phyloP scores from a whole-genome alignment of 30 jellyfish, hydroid and myxozoan genomes.

The Aurelia sp. region DNA sequence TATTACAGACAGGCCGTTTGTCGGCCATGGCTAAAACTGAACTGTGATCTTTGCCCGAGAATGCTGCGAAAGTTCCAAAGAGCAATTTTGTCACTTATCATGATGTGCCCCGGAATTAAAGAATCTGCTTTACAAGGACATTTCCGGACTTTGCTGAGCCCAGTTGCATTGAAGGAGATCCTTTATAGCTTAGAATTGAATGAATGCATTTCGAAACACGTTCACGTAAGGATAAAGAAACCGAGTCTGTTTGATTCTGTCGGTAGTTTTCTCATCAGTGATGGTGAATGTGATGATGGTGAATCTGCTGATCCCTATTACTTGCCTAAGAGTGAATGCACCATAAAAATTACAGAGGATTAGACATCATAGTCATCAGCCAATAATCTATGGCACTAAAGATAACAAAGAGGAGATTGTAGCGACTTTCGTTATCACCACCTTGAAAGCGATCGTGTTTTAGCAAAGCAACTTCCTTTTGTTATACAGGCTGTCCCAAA shows the following conservation, averaged over 20 bases:
- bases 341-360: conserved; percentile 22
- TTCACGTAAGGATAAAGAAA: conserved; percentile 12
- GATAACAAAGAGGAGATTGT: too few species aligned
- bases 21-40: conserved; percentile 82
- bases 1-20: conserved; percentile 24
- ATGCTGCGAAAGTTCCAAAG: conserved; percentile 69
- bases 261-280: background rate
- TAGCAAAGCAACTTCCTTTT: too few species aligned
- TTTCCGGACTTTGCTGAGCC: conserved; percentile 49
- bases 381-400: too few species aligned
- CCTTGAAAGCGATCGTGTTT: too few species aligned
- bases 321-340: conserved; percentile 42
- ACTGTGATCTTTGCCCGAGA: conserved; percentile 67
- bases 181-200: conserved; percentile 59
- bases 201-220: conserved; percentile 72
- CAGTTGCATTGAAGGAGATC: conserved; percentile 37
- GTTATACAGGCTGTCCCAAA: too few species aligned
- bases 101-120: conserved; percentile 81
- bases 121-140: conserved; percentile 61
- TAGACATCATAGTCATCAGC: too few species aligned
- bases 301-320: conserved; percentile 43
- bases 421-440: too few species aligned
- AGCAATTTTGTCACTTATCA: conserved; percentile 56
- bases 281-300: background rate
- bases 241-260: conserved; percentile 36